Base-by-base conservation (phyloP, 1,140 invertebrate genomes). In the Aphis craccivora region DNA sequence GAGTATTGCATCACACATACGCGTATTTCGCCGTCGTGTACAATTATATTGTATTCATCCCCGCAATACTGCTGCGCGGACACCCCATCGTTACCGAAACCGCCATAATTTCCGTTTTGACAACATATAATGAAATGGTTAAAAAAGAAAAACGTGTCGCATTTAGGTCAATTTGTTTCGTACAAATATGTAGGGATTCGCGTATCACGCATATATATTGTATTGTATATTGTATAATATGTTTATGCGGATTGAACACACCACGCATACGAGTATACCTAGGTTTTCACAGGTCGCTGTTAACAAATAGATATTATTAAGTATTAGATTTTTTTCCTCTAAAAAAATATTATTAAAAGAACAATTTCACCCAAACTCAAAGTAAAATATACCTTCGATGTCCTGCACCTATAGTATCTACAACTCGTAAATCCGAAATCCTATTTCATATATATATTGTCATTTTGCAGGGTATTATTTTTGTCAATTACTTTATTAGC, bases 41-140 rank as follows among this genome's bases (percentile, higher is more conserved):
- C 30, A 40, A 89, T 67, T 53, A 89, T 53, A 89, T 30, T 48
- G 51, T 55, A 67, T 35, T 25, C 90, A 91, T 83, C 40, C 60
- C 90, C 48, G 20, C n/a, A 30, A 37, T 22, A 48, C 84, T 25
- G 55, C 55, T 25, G 55, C 22, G 23, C 22, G 81, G 35, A 35
- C 35, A 55, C 87, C 53, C 89, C 53, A 40, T 35, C 45, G 91
- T 48, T 11, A 83, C n/a, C n/a, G 43, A 81, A 91, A 91, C 90
- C 90, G 60, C 67, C 90, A 91, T 76, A 91, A 76, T 91, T 83
- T 83, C 90, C 67, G 90, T 91, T 91, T 91, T 76, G n/a, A 67
- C 48, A 20, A 35, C 43, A 25, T 83, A 76, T 40, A 90, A 84
- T 84, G 25, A 84, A 84, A 84, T 40, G 81, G 35, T 40, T 40